A percentile compares a stretch with the other conserved stretches of the same genome.
Evolutionary conservation across 1,140 invertebrate species (phyloP).

Genomic region (Drosophila kohkoa): DNA sequence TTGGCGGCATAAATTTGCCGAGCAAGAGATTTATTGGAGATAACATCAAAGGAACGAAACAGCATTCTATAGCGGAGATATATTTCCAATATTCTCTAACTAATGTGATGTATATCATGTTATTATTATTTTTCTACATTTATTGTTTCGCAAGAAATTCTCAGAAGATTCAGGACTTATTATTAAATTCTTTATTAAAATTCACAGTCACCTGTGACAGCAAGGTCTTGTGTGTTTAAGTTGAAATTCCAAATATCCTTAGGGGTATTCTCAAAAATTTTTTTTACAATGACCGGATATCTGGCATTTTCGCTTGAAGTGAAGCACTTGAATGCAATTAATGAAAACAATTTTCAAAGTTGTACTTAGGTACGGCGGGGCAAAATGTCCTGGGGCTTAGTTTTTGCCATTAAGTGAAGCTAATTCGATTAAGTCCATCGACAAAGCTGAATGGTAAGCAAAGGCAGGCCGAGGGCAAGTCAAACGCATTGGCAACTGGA

Average conservation of each 20-base stretch:
- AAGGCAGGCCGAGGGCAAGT: background rate
- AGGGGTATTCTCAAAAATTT: slow-evolving; percentile 4
- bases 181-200: slow-evolving; percentile 6
- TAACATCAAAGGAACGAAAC: background rate
- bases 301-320: slow-evolving; percentile 12
- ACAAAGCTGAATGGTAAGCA: slow-evolving; percentile 16
- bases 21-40: background rate
- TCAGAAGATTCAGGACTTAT: background rate
- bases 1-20: slow-evolving; percentile 5
- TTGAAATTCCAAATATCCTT: slow-evolving; percentile 5
- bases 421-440: slow-evolving; percentile 60
- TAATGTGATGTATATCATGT: too few relatives aligned
- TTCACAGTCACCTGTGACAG: background rate
- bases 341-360: slow-evolving; percentile 6
- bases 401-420: slow-evolving; percentile 52
- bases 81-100: too few relatives aligned
- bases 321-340: slow-evolving; percentile 21
- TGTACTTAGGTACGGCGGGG: background rate
- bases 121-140: background rate
- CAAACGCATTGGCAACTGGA: slow-evolving; percentile 22
- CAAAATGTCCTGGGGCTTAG: slow-evolving; percentile 25
- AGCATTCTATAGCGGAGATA: too few relatives aligned
- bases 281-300: background rate
- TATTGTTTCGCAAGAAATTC: background rate
- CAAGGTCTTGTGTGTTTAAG: background rate